Evolutionary conservation across 2,888 invertebrate genomes (phyloP), one percentile per base, ranked within the genome.

Genomic region (Pimpla rufipes): DNA sequence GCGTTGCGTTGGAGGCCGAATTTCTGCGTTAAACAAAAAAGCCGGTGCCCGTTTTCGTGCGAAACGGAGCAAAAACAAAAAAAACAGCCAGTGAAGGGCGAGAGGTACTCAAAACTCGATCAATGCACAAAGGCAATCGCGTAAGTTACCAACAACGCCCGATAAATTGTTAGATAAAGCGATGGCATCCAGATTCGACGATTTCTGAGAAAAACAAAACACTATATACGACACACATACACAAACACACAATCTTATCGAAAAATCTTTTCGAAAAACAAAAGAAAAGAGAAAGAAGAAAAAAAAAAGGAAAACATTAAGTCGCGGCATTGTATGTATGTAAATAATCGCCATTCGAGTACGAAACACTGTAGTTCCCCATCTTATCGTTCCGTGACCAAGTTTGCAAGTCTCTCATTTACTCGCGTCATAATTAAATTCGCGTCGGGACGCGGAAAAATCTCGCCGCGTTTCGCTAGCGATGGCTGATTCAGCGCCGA

Each of bases 41-140:
- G 59, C 37, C 5, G n/a, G 13, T 16, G 2, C 35, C 37, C 6
- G 59, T 16, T 29, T 29, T 18, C n/a, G 21, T 37, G 37, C 13
- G 29, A 35, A 57, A n/a, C 29, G n/a, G 64, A 74, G 52, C 52
- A 68, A 67, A 37, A 5, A 29, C 5, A 42, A n/a, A 62, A 29
- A 3, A 42, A n/a, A 62, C 45, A 5, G 64, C 35, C 16, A 16
- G 23, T 42, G 37, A 57, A 29, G 29, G 45, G 21, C 52, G 40
- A 70, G 23, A 68, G 79, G 29, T 85, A 79, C 84, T 79, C 83
- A 82, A 81, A 83, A 87, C 86, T 86, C 85, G 85, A 86, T 85
- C 87, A 88, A 88, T 88, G 87, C 89, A 88, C 87, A 87, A 89
- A 88, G 88, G 88, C 83, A 88, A 90, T 88, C 87, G 87, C 87